Base-by-base conservation (phyloP, 2,113 vertebrate genomes). In the Proteles cristata region DNA sequence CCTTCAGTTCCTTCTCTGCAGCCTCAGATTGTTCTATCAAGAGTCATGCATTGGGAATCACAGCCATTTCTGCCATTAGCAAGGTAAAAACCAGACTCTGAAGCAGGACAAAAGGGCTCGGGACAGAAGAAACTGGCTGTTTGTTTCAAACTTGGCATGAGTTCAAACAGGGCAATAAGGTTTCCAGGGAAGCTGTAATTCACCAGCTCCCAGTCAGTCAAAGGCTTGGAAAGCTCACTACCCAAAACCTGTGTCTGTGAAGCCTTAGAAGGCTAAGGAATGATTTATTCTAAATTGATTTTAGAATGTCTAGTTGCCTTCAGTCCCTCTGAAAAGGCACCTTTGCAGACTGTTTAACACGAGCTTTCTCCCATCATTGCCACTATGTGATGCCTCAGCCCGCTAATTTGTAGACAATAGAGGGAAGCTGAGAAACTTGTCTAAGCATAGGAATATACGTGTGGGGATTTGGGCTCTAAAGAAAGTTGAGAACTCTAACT, bases 11-110 rank as follows among this genome's bases (percentile, higher is more conserved):
- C 48, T 45, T 86, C 31, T 90, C 61, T 86, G 28, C 21, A 93
- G 61, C 82, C 45, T 96, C 58, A 35, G 19, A 79, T 43, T 76
- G 14, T 83, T 71, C 68, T 50, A 50, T 53, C 76, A 39, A 79
- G 77, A 81, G 79, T 77, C 33, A 45, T 12, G 43, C 50, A 9
- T 2, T 66, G 79, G 85, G 25, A 88, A 76, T 58, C 21, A 68
- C 55, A 79, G 55, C 53, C 31, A 63, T 76, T 91, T 84, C 88
- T 94, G 50, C 58, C 65, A 66, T 84, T 87, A 92, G 68, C 86
- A 93, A 93, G 82, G 86, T 69, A 21, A 77, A 95, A 96, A 83
- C 11, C 26, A 85, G 66, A 68, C 92, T 85, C 33, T 35, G 45
- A 82, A 55, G 39, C 26, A 15, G 25, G 23, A 86, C 61, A 77